Evolutionary conservation across 2,797 vertebrate genomes (phyloP).

Genomic region (Xiphorhynchus erythropygius): DNA sequence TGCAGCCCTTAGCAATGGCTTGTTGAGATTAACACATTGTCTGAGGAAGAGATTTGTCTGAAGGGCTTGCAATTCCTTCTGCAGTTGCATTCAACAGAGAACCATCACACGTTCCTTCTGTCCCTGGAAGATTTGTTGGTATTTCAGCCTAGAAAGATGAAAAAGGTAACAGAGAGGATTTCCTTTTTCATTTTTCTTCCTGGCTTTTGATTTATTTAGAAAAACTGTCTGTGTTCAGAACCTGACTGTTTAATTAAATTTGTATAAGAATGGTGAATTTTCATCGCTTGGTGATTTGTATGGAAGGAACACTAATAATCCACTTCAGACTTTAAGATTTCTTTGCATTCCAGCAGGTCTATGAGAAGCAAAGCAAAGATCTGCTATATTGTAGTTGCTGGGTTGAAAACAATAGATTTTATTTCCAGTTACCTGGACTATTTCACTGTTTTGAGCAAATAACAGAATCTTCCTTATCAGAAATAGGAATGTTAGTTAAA

Average conservation of each 20-base stretch:
- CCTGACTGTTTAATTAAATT: neutral
- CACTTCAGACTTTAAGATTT: neutral
- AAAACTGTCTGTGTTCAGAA: neutral
- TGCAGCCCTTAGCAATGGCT: neutral
- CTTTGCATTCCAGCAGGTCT: neutral
- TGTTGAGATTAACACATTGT: neutral
- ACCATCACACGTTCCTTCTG: neutral
- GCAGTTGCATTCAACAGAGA: neutral
- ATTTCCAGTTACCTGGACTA: neutral
- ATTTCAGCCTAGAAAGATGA: neutral
- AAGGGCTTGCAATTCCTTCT: neutral
- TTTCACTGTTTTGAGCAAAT: neutral
- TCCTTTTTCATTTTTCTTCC: neutral
- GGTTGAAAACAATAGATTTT: neutral
- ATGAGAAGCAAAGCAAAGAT: neutral
- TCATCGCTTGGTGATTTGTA: neutral
- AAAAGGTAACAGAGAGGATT: neutral
- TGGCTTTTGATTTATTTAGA: neutral
- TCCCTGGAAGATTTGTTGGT: neutral
- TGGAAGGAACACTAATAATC: neutral
- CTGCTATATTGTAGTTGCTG: neutral
- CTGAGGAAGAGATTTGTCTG: neutral
- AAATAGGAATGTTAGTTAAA: neutral
- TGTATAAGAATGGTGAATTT: neutral
- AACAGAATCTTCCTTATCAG: neutral